Conservation (phyloP, 2,888 invertebrate species). For the Herminia tarsipennalis region DNA sequence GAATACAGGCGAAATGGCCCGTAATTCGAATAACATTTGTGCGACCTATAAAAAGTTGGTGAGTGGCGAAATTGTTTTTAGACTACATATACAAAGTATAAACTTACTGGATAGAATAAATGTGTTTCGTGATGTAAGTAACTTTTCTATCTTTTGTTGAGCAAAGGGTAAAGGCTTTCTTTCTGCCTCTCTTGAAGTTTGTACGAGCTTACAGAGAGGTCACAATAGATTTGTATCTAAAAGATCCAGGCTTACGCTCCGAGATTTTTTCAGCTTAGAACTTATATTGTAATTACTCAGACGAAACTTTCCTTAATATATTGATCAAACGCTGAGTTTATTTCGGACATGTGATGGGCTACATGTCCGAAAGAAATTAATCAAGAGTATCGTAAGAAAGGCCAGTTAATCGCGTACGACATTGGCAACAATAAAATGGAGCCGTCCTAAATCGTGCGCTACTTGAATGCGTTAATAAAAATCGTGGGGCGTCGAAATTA, state of each 20-base stretch:
- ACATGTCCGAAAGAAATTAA: slow-evolving; percentile 37
- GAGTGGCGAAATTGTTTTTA: slow-evolving; percentile 64
- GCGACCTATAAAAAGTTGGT: slow-evolving; percentile 73
- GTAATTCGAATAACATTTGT: slow-evolving; percentile 78
- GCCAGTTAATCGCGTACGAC: slow-evolving; percentile 31
- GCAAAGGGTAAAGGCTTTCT: slow-evolving; percentile 50
- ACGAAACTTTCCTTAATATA: slow-evolving; percentile 18
- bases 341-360: neutral
- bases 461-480: slow-evolving; percentile 82
- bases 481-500: slow-evolving; percentile 83
- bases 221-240: slow-evolving; percentile 56
- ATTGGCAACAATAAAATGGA: slow-evolving; percentile 54
- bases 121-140: slow-evolving; percentile 51
- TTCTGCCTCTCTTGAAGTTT: slow-evolving; percentile 52
- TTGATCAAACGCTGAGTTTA: slow-evolving; percentile 13
- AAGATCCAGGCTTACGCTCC: slow-evolving; percentile 38
- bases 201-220: slow-evolving; percentile 49
- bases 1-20: slow-evolving; percentile 72
- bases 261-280: slow-evolving; percentile 22
- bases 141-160: slow-evolving; percentile 54
- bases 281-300: slow-evolving; percentile 33
- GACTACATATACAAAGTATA: slow-evolving; percentile 45
- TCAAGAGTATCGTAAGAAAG: slow-evolving; percentile 38
- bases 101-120: slow-evolving; percentile 40
- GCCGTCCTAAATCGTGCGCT: slow-evolving; percentile 70